Percentiles rank a stretch among this genome's conserved stretches.
phyloP scores from a whole-genome alignment of 2,797 vertebrate species.

The Leucoraja ocellata region DNA sequence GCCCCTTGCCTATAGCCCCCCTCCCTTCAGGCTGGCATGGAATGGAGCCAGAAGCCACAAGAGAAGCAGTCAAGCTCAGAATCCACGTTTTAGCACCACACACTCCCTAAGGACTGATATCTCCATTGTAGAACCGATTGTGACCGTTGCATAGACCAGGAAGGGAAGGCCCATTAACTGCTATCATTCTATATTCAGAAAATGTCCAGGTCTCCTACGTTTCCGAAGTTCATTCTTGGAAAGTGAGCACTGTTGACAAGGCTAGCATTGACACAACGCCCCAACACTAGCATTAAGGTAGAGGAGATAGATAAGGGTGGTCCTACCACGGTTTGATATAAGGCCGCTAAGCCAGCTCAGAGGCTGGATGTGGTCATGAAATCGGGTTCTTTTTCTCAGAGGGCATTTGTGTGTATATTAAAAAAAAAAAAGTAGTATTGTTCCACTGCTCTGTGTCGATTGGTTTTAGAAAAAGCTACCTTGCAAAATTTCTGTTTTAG shows the following conservation, averaged over 20 bases:
- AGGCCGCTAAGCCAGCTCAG: background rate
- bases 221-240: background rate
- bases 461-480: background rate
- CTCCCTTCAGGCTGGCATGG: conserved; percentile 38
- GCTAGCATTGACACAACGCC: background rate
- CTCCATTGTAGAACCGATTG: conserved; percentile 46
- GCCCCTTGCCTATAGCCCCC: conserved; percentile 45
- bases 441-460: background rate
- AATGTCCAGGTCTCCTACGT: background rate
- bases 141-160: conserved; percentile 46
- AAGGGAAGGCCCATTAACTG: background rate
- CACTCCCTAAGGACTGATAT: conserved; percentile 48
- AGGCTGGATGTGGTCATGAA: background rate
- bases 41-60: conserved; percentile 41
- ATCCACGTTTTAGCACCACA: conserved; percentile 37
- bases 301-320: background rate
- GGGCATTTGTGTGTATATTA: too few relatives aligned
- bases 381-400: too few relatives aligned
- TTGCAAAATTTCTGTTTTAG: background rate
- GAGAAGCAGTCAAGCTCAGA: conserved; percentile 40
- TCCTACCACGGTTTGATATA: background rate
- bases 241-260: background rate
- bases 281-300: too few relatives aligned
- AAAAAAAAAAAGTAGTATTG: too few relatives aligned
- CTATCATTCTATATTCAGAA: background rate